Evolutionary conservation across 2,888 invertebrate species (phyloP).

Genomic region (Pyralis farinalis): DNA sequence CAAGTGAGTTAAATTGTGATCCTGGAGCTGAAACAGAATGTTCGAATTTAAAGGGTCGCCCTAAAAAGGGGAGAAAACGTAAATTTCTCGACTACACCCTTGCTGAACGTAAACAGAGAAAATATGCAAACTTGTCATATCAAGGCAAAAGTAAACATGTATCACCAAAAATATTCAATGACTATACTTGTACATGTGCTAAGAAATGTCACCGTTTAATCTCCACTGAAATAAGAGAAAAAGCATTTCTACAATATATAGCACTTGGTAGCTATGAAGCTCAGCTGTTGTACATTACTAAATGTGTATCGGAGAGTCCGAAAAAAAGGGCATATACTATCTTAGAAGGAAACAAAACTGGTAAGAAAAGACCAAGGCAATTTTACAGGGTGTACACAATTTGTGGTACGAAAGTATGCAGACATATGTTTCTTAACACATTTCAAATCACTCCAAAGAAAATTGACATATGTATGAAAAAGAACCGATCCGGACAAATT

Average conservation of each 20-base stretch:
- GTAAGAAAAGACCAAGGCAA: conserved; percentile 12
- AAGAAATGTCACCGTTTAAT: conserved; percentile 11
- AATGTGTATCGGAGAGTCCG: conserved; percentile 10
- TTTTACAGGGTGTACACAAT: conserved; percentile 9
- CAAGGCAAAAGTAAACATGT: conserved; percentile 10
- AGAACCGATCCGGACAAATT: conserved; percentile 7
- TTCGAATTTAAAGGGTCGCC: conserved; percentile 10
- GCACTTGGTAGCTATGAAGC: conserved; percentile 13
- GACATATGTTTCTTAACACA: conserved; percentile 14
- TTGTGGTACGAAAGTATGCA: conserved; percentile 9
- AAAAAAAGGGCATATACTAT: conserved; percentile 11
- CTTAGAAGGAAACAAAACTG: conserved; percentile 6
- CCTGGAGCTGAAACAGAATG: conserved; percentile 9
- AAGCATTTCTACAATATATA: conserved; percentile 12
- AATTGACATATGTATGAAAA: conserved; percentile 10
- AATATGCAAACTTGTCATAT: conserved; percentile 12
- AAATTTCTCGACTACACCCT: conserved; percentile 10
- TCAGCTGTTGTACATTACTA: conserved; percentile 12
- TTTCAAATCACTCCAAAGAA: conserved; percentile 15
- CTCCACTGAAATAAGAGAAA: conserved; percentile 11
- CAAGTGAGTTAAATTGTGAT: conserved; percentile 9
- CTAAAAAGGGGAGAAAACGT: conserved; percentile 12
- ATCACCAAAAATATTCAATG: conserved; percentile 9
- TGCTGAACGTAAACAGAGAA: conserved; percentile 10
- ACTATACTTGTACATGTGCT: conserved; percentile 13